Percentiles rank a stretch among this genome's conserved stretches.
Evolutionary conservation across 1,140 invertebrate genomes (phyloP).

Genomic region (Ptiloglossa arizonensis): DNA sequence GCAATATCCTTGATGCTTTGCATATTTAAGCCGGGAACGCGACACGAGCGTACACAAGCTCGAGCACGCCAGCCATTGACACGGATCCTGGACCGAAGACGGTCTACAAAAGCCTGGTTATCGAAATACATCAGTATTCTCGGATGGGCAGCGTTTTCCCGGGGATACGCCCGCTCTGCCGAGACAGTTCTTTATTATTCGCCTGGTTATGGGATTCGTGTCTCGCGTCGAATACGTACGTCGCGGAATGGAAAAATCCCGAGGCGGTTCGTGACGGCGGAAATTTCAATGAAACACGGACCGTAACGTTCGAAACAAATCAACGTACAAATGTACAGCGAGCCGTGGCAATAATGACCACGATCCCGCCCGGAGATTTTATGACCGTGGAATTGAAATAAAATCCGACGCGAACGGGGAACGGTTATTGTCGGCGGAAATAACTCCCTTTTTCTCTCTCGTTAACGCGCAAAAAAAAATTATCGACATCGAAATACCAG

Average conservation of each 20-base stretch:
- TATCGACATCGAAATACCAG: not conserved
- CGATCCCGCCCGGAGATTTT: not conserved
- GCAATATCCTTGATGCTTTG: not conserved
- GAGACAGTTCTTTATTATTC: constrained; percentile 4
- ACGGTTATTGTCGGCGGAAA: too few species aligned
- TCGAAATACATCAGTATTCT: not conserved
- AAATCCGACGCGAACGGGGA: not conserved
- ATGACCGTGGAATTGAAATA: not conserved
- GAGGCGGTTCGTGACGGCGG: not conserved
- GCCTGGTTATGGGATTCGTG: constrained; percentile 1
- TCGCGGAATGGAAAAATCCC: not conserved
- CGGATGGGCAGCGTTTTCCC: not conserved
- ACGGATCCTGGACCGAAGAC: not conserved
- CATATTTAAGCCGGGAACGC: not conserved
- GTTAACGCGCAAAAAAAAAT: not conserved
- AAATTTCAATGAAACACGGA: not conserved
- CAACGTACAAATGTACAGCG: not conserved
- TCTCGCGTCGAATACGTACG: not conserved
- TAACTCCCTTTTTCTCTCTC: too few species aligned
- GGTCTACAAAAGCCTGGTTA: not conserved
- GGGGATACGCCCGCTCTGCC: not conserved
- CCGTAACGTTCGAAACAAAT: not conserved
- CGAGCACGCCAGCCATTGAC: too few species aligned
- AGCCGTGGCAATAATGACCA: not conserved
- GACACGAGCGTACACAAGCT: not conserved